Conservation (phyloP, 2,113 vertebrate species). For the Quiscalus mexicanus region DNA sequence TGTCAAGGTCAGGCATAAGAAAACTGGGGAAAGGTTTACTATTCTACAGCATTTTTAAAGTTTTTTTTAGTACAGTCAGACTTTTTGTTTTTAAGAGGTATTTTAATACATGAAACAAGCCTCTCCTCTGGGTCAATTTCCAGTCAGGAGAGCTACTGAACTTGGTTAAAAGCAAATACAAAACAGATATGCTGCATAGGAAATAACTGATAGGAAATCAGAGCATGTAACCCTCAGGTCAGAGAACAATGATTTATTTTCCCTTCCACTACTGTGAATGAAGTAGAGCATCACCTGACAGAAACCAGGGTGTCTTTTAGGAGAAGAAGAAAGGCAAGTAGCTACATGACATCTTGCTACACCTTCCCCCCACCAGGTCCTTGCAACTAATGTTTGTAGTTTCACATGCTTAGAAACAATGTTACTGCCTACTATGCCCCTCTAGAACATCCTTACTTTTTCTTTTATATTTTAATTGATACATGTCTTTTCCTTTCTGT, state of each 20-base stretch:
- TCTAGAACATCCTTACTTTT: not conserved
- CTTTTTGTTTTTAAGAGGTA: not conserved
- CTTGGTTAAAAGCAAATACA: not conserved
- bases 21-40: not conserved
- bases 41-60: not conserved
- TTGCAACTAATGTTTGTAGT: not conserved
- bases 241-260: not conserved
- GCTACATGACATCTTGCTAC: not conserved
- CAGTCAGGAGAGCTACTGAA: not conserved
- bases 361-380: not conserved
- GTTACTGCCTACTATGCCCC: not conserved
- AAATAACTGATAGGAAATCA: not conserved
- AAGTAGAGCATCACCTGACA: not conserved
- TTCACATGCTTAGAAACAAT: not conserved
- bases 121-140: not conserved
- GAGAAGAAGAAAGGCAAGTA: not conserved
- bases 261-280: not conserved
- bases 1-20: constrained; percentile 40
- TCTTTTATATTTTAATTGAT: not conserved
- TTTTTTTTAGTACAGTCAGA: not conserved
- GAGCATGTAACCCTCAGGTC: not conserved
- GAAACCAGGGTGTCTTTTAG: not conserved
- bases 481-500: not conserved
- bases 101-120: not conserved
- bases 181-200: not conserved